phyloP scores from a whole-genome alignment of 2,888 invertebrate genomes.

The Leptinotarsa peninsularis region DNA sequence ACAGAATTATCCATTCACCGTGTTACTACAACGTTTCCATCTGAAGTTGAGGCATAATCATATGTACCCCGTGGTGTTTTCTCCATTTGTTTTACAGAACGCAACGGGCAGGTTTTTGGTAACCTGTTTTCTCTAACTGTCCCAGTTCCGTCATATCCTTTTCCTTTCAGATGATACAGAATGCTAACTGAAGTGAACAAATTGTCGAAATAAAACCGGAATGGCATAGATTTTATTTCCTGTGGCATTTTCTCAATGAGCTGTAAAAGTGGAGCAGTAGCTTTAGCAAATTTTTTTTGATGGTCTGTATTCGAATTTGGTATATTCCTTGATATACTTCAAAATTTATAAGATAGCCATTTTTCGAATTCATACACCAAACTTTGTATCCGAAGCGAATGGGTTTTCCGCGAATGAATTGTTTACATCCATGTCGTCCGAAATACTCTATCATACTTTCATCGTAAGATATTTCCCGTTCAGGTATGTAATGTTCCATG shows the following conservation, averaged over 20 bases:
- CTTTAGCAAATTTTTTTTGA: conserved; percentile 18
- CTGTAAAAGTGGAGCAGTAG: conserved; percentile 20
- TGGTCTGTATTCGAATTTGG: conserved; percentile 12
- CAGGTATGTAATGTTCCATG: conserved; percentile 20
- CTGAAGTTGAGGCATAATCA: conserved; percentile 23
- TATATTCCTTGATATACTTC: conserved; percentile 7
- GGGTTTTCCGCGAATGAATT: conserved; percentile 12
- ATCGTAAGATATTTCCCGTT: conserved; percentile 21
- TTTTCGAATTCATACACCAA: conserved; percentile 12
- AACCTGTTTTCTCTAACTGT: conserved; percentile 27
- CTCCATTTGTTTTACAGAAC: conserved; percentile 30
- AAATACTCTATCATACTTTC: conserved; percentile 15
- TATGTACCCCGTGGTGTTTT: conserved; percentile 26
- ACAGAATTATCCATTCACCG: conserved; percentile 2
- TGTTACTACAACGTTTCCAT: neutral
- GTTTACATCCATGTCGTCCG: neutral
- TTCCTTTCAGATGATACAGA: conserved; percentile 20
- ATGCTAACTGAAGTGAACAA: conserved; percentile 31
- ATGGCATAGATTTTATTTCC: conserved; percentile 9
- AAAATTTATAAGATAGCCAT: conserved; percentile 9
- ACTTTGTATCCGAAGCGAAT: conserved; percentile 9
- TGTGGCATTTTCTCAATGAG: no score
- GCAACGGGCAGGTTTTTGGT: conserved; percentile 25
- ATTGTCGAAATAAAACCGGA: conserved; percentile 36
- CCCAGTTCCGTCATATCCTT: conserved; percentile 31